Evolutionary conservation across 2,888 invertebrate species (phyloP).

Genomic region (Folsomia candida): DNA sequence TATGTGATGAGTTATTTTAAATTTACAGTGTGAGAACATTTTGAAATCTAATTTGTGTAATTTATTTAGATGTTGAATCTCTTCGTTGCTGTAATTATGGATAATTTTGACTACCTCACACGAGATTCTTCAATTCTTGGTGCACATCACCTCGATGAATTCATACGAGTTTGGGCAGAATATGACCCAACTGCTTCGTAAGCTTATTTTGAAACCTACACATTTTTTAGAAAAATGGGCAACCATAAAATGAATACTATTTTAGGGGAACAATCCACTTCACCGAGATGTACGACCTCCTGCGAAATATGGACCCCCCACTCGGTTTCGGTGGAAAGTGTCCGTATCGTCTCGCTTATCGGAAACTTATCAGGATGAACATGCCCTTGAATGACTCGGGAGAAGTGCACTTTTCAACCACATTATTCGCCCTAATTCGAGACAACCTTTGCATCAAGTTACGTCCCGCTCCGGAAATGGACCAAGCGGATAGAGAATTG

Average conservation of each 20-base stretch:
- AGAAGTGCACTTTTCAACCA: conserved; percentile 97
- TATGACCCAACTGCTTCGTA: conserved; percentile 99
- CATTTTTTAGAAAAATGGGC: neutral
- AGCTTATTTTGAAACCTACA: conserved; percentile 53
- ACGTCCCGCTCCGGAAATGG: conserved; percentile 98
- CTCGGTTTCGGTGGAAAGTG: conserved; percentile 99
- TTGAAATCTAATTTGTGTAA: too few species aligned
- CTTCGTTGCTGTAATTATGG: conserved; percentile 99
- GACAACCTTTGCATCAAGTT: conserved; percentile 99
- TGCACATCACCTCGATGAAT: conserved; percentile 99
- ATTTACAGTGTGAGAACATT: too few species aligned
- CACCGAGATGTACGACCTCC: conserved; percentile 99
- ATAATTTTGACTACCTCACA: conserved; percentile 99
- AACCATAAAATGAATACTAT: too few species aligned
- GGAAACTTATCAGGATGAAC: conserved; percentile 99
- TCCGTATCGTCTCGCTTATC: conserved; percentile 97
- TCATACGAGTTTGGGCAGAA: conserved; percentile 99
- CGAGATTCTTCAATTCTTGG: conserved; percentile 99
- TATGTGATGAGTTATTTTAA: too few species aligned
- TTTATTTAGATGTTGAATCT: conserved; percentile 97
- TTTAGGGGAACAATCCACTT: conserved; percentile 97
- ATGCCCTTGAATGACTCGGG: conserved; percentile 97
- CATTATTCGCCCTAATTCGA: conserved; percentile 95
- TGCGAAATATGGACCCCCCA: conserved; percentile 92
- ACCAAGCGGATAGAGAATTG: conserved; percentile 95